phyloP scores from a whole-genome alignment of 1,140 invertebrate species.

The Hyles vespertilio region DNA sequence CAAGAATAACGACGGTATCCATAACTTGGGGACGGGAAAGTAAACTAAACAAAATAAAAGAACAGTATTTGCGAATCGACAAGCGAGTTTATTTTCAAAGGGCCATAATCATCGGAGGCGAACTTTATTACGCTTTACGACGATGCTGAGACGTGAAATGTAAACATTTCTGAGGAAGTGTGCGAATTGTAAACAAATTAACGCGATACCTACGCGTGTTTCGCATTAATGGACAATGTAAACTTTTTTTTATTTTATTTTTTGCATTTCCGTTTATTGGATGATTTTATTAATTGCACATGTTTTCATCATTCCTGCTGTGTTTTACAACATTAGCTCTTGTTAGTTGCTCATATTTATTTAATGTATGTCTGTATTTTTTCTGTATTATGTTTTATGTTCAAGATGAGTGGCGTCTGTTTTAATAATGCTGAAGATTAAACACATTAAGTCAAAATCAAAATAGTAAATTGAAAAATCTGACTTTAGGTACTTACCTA shows the following conservation, averaged over 20 bases:
- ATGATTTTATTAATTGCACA: slow-evolving; percentile 3
- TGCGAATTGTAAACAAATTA: slow-evolving; percentile 57
- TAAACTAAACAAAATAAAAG: slow-evolving; percentile 61
- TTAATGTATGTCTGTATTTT: too few species aligned
- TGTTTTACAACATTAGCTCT: too few species aligned
- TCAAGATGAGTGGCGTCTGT: too few species aligned
- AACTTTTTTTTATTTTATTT: slow-evolving; percentile 29
- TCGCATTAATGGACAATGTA: slow-evolving; percentile 28
- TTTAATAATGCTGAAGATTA: too few species aligned
- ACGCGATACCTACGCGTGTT: slow-evolving; percentile 35
- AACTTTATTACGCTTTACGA: slow-evolving; percentile 56
- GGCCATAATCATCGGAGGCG: slow-evolving; percentile 53
- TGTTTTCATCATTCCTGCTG: background rate
- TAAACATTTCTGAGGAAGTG: slow-evolving; percentile 42
- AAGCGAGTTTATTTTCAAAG: slow-evolving; percentile 53
- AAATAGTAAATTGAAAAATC: too few species aligned
- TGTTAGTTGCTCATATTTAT: too few species aligned
- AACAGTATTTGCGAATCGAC: slow-evolving; percentile 35
- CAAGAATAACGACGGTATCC: slow-evolving; percentile 52
- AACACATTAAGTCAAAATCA: too few species aligned
- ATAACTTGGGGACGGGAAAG: slow-evolving; percentile 39
- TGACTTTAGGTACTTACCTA: too few species aligned
- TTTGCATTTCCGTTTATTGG: slow-evolving; percentile 21
- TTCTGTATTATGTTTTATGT: too few species aligned
- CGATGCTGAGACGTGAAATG: slow-evolving; percentile 36